These are phyloP conservation scores for Colistium nudipinnis DNA, from an alignment of 2,113 vertebrate genomes.

Conservation along the genomic window DNA sequence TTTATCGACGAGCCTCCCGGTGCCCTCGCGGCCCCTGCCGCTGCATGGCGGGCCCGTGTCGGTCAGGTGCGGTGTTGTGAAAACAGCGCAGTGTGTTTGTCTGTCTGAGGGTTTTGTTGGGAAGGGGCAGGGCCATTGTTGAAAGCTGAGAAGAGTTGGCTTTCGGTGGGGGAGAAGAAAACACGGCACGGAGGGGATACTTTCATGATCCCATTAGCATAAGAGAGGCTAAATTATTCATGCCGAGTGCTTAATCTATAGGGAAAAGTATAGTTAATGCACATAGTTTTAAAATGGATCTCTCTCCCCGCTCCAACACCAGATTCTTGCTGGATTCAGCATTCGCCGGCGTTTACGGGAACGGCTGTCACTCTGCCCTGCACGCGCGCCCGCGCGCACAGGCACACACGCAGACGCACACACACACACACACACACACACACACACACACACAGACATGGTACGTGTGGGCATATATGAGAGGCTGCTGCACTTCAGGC, in stretches of 20 bases:
- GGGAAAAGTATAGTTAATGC: conserved; percentile 99
- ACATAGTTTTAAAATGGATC: conserved; percentile 99
- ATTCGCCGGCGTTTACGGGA: conserved; percentile 95
- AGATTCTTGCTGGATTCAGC: conserved; percentile 98
- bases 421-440: conserved; percentile 31
- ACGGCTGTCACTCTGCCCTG: conserved; percentile 83
- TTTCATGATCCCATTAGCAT: conserved; percentile 99
- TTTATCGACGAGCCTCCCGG: conserved; percentile 21
- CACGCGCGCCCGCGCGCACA: conserved; percentile 32
- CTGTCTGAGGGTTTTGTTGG: conserved; percentile 86
- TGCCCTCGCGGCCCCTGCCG: conserved; percentile 35
- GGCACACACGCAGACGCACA: conserved; percentile 29
- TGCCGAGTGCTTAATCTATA: conserved; percentile 98
- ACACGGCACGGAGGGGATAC: conserved; percentile 91
- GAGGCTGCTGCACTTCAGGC: conserved; percentile 89
- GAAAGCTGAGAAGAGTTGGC: conserved; percentile 97
- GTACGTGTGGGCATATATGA: no score
- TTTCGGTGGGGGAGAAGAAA: conserved; percentile 78
- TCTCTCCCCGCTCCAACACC: conserved; percentile 93
- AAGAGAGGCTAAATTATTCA: conserved; percentile 99
- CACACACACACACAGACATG: conserved; percentile 33
- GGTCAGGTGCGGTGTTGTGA: conserved; percentile 71
- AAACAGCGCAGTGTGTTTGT: conserved; percentile 85
- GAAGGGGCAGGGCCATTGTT: conserved; percentile 91
- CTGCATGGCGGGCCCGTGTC: conserved; percentile 50